phyloP scores from a whole-genome alignment of 2,888 invertebrate species.

The Neoscelio sp. region DNA sequence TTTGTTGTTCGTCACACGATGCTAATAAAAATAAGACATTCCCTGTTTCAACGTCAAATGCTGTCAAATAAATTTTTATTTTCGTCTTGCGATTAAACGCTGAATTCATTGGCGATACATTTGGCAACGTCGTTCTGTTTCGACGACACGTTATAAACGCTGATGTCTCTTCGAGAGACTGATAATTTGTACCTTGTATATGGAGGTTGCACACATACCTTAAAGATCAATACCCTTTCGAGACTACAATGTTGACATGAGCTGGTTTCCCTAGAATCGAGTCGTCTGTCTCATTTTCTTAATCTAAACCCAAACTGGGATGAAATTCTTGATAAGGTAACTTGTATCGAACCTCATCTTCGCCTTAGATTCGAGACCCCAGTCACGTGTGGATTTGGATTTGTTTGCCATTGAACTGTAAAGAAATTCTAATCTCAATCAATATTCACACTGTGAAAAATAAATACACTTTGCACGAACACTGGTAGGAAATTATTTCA shows the following conservation, averaged over 20 bases:
- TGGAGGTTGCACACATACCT: slow-evolving; percentile 18
- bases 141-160: slow-evolving; percentile 31
- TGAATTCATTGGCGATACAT: slow-evolving; percentile 11
- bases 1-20: slow-evolving; percentile 7
- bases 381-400: slow-evolving; percentile 5
- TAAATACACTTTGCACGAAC: too few relatives aligned
- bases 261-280: slow-evolving; percentile 27
- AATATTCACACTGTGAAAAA: too few relatives aligned
- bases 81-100: slow-evolving; percentile 2
- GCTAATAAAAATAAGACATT: not conserved
- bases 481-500: too few relatives aligned
- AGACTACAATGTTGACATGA: slow-evolving; percentile 24
- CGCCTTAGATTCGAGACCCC: slow-evolving; percentile 1
- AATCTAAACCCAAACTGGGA: slow-evolving; percentile 30
- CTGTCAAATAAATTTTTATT: slow-evolving; percentile 1
- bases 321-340: slow-evolving; percentile 31
- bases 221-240: slow-evolving; percentile 39
- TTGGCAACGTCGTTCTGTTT: not conserved
- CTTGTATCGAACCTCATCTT: slow-evolving; percentile 5
- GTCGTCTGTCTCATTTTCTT: slow-evolving; percentile 40
- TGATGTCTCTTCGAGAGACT: slow-evolving; percentile 29
- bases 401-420: slow-evolving; percentile 9
- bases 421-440: not conserved
- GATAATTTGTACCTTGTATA: slow-evolving; percentile 34
- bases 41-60: not conserved